phyloP scores from a whole-genome alignment of 2,113 vertebrate genomes.

The Motacilla alba region DNA sequence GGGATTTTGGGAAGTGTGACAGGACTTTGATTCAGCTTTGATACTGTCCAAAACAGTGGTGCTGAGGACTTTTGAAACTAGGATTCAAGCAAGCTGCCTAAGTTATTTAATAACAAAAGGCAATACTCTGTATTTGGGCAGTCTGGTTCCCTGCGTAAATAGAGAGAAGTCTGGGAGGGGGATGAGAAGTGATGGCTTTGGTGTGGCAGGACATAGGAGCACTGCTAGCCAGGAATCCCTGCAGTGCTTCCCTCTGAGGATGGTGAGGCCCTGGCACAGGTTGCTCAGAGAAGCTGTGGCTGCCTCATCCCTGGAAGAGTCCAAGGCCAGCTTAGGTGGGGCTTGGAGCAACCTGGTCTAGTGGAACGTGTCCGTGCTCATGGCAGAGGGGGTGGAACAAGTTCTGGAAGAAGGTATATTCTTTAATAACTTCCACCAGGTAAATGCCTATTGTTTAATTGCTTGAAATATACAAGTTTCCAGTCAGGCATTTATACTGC shows the following conservation, averaged over 20 bases:
- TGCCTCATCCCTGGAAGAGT: neutral
- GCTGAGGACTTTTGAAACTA: neutral
- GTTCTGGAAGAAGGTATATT: neutral
- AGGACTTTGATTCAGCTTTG: neutral
- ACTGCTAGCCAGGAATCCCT: neutral
- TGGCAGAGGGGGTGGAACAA: neutral
- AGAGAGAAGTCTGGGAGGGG: neutral
- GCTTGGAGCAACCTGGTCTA: neutral
- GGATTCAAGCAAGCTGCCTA: neutral
- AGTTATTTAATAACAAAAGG: neutral
- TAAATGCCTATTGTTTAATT: neutral
- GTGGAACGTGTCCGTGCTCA: neutral
- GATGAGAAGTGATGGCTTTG: neutral
- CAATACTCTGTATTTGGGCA: neutral
- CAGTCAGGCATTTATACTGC: neutral
- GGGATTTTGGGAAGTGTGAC: neutral
- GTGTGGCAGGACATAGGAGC: neutral
- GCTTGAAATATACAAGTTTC: neutral
- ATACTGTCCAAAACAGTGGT: neutral
- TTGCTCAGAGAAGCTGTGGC: neutral
- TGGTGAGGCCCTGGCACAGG: neutral
- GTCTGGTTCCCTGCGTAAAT: neutral
- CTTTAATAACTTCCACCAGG: neutral
- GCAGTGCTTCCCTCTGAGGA: neutral
- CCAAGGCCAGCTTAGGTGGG: neutral